Base-by-base conservation (phyloP, 92 coral and sea anemone genomes). In the Blastomussa wellsi region DNA sequence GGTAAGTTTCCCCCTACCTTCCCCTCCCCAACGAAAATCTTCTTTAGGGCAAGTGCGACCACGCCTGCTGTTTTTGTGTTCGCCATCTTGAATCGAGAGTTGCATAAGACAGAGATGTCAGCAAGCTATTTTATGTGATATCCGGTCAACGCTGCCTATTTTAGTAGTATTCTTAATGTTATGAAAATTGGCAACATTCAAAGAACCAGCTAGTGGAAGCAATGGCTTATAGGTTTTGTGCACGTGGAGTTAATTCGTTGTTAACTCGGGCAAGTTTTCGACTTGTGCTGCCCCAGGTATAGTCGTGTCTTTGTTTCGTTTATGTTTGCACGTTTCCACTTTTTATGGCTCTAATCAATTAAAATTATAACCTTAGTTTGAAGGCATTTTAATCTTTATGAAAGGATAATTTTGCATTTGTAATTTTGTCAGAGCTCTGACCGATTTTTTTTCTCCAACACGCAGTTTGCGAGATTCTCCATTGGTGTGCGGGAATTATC, bases 201-300 rank as follows among this genome's bases (percentile, higher is more conserved):
- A 41, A 42, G 37, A 31, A 74, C 7, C 17, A 35, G 60, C 22
- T 59, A 31, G 57, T 57, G 42, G 32, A 48, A 67, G 80, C 15
- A 28, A 88, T 88, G 91, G 88, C 91, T 33, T 88, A 88, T 59
- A 75, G 88, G 53, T 72, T 88, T n/a, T 83, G 89, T 42, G 52
- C 79, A 31, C 51, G 79, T 12, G 60, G 77, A 60, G 72, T 57
- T 16, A 71, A 36, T 41, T 77, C 91, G 77, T 37, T 85, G 55
- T 48, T 85, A 35, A 77, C 37, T 17, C 67, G 47, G 76, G 36
- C 88, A 60, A 74, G n/a, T 47, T 60, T 83, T 53, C 57, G 87
- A 73, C 87, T 83, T 19, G 60, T 65, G 31, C 74, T 74, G 31
- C 47, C 59, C 41, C 87, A 83, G 81, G 87, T 83, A 71, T n/a